Evolutionary conservation across 2,888 invertebrate genomes (phyloP).

Genomic region (Drosophila nr. perissopoda): DNA sequence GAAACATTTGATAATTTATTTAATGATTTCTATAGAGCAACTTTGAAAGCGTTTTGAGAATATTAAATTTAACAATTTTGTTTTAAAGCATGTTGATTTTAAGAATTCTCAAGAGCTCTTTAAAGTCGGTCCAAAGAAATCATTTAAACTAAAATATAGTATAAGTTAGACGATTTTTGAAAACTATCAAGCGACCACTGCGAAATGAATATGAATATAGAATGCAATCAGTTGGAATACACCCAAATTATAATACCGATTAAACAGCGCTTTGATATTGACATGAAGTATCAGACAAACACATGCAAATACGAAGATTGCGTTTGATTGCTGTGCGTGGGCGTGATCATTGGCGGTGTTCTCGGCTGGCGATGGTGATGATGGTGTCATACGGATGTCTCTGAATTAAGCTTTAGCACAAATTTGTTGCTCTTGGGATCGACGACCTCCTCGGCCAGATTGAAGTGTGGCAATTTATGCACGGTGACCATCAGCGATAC

Average conservation of each 20-base stretch:
- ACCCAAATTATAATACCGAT: conserved; percentile 1
- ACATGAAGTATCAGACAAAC: conserved; percentile 74
- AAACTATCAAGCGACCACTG: not conserved
- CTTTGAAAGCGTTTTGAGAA: not conserved
- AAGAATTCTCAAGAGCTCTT: not conserved
- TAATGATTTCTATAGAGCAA: not conserved
- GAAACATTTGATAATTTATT: not conserved
- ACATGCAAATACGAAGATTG: conserved; percentile 84
- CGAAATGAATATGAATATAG: not conserved
- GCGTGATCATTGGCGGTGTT: conserved; percentile 71
- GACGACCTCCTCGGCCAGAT: conserved; percentile 97
- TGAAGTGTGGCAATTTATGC: conserved; percentile 95
- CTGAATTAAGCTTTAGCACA: conserved; percentile 96
- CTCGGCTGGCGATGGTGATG: conserved; percentile 48
- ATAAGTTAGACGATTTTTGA: not conserved
- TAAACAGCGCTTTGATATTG: conserved; percentile 1
- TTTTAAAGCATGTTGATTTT: not conserved
- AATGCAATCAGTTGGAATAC: not conserved
- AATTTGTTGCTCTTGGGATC: conserved; percentile 98
- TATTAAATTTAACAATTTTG: not conserved
- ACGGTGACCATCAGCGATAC: conserved; percentile 95
- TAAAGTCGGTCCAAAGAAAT: not conserved
- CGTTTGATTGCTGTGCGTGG: conserved; percentile 83
- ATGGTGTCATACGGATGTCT: conserved; percentile 95
- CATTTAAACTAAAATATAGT: not conserved